Percentiles rank a stretch among this genome's conserved stretches.
These are phyloP conservation scores for Neoascia interrupta DNA, from an alignment of 2,888 invertebrate genomes.

Conservation along the genomic window DNA sequence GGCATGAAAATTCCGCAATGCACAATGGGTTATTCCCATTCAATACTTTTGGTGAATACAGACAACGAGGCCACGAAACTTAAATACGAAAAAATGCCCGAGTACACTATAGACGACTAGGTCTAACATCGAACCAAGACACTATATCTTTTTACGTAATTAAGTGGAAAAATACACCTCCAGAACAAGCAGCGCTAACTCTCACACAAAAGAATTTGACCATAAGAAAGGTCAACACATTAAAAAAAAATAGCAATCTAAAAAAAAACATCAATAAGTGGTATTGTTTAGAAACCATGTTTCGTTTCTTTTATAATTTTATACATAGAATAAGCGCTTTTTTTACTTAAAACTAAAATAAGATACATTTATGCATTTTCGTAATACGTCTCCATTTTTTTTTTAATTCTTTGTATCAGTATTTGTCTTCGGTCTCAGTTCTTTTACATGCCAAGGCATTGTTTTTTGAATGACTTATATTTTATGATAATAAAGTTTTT, in stretches of 20 bases:
- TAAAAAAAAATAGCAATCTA: constrained; percentile 17
- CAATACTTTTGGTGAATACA: constrained; percentile 84
- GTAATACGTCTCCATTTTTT: neutral
- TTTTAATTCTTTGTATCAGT: neutral
- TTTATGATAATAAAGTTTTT: too few relatives aligned
- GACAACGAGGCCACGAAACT: constrained; percentile 81
- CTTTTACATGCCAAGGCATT: too few relatives aligned
- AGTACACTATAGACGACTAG: constrained; percentile 80
- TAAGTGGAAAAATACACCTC: constrained; percentile 5
- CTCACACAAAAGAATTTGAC: constrained; percentile 22
- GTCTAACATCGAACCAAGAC: constrained; percentile 16
- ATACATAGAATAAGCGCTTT: constrained; percentile 45
- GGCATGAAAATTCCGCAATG: constrained; percentile 88
- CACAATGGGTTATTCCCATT: constrained; percentile 92
- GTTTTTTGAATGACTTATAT: too few relatives aligned
- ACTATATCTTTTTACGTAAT: constrained; percentile 19
- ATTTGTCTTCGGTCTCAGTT: too few relatives aligned
- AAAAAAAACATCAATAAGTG: constrained; percentile 1
- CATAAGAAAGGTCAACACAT: constrained; percentile 9
- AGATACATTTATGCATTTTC: neutral
- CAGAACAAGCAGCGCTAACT: constrained; percentile 14
- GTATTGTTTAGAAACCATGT: constrained; percentile 25
- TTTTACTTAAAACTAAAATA: constrained; percentile 38
- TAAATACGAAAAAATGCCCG: constrained; percentile 81
- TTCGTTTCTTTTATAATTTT: constrained; percentile 46